Evolutionary conservation across 2,888 invertebrate genomes (phyloP), one percentile per base, ranked within the genome.

Genomic region (Drosophila niveifrons): DNA sequence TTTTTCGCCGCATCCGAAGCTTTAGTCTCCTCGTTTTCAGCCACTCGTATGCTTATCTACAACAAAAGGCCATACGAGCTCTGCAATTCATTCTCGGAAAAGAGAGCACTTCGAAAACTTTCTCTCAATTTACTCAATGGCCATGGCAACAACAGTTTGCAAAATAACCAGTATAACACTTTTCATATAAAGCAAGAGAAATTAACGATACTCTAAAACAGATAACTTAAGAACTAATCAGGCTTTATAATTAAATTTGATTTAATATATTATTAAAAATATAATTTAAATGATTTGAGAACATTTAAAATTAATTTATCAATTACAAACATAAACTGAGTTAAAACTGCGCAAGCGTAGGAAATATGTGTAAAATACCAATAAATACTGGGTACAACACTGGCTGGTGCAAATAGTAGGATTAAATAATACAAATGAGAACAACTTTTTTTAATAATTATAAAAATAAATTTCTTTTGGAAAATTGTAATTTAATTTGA

Each of bases 141-240:
- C 9, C 29, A 36, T 36, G 57, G 18, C 47, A 65, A 48, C 41
- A 59, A 44, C 62, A 76, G 71, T 55, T 75, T 47, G 52, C 64
- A 36, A 79, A 84, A 65, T 65, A 59, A 66, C 31, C 43, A n/a
- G 77, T 85, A 82, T 66, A 43, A 81, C 80, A 80, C 67, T 72
- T 55, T 17, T 43, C 4, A 2, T 29, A 2, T 8, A 1, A 10
- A 23, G 29, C 9, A 15, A 53, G 17, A 13, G 15, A 18, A 11
- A 10, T 11, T 31, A 34, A 29, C 15, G n/a, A 11, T 41, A 13
- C 9, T 52, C 47, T 15, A 66, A 50, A 31, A 41, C 18, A 15
- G 15, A 6, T 17, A 46, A n/a, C 17, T 9, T 2, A 3, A 36
- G 36, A n/a, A n/a, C 23, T 23, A 29, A 13, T 44, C 11, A 29